Percentiles rank a stretch among this genome's conserved stretches.
These are phyloP conservation scores for Prietella phreatophila DNA, from an alignment of 2,113 vertebrate genomes.

Conservation along the genomic window DNA sequence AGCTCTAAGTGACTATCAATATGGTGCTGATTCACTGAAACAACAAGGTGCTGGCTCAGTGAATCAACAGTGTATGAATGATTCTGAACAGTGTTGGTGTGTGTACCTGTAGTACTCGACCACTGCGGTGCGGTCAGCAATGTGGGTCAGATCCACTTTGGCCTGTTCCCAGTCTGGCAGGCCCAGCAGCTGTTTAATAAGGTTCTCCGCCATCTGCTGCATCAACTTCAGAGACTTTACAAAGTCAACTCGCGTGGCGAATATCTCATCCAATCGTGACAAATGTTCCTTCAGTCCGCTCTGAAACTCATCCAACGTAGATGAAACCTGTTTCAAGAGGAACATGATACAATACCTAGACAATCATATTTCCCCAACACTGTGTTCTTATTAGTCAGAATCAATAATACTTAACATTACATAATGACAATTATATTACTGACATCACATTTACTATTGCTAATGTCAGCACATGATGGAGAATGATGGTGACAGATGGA, in stretches of 20 bases:
- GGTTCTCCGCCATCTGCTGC: constrained; percentile 80
- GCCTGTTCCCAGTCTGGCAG: constrained; percentile 78
- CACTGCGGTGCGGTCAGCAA: constrained; percentile 68
- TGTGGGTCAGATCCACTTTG: constrained; percentile 72
- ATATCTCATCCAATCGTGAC: constrained; percentile 82
- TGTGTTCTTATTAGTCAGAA: neutral
- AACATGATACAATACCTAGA: neutral
- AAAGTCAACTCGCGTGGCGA: constrained; percentile 81
- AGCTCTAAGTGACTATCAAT: neutral
- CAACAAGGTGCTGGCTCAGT: neutral
- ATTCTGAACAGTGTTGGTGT: neutral
- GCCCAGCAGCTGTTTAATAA: constrained; percentile 81
- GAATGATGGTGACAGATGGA: neutral
- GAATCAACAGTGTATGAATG: neutral
- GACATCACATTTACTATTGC: neutral
- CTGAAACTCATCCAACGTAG: constrained; percentile 78
- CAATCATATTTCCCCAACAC: neutral
- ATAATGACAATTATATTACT: neutral
- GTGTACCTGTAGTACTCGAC: constrained; percentile 89
- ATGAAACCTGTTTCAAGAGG: constrained; percentile 71
- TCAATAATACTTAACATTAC: neutral
- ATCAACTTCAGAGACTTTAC: constrained; percentile 84
- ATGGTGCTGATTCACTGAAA: neutral
- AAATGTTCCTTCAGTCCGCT: constrained; percentile 82
- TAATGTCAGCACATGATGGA: neutral